Conservation (phyloP, 1,140 invertebrate species). For the Tetramorium alpestre region DNA sequence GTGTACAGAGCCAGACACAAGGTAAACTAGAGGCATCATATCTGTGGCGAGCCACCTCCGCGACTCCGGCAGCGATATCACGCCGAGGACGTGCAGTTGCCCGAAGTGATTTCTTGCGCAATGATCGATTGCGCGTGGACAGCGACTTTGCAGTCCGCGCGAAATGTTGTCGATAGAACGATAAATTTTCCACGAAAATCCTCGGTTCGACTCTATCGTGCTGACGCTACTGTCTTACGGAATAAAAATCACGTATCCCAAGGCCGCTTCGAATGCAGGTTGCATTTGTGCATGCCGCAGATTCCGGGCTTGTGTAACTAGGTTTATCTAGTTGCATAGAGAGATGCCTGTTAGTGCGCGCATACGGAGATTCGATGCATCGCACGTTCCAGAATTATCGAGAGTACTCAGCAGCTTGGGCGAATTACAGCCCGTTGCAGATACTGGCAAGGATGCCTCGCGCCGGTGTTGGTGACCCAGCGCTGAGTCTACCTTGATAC, state of each 20-base stretch:
- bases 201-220: background rate
- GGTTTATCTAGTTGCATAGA: constrained; percentile 76
- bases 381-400: constrained; percentile 80
- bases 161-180: background rate
- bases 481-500: constrained; percentile 42
- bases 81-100: background rate
- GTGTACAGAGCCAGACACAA: constrained; percentile 73
- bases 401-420: constrained; percentile 79
- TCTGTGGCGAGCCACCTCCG: constrained; percentile 50
- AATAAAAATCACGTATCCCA: constrained; percentile 45
- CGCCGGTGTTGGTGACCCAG: constrained; percentile 47
- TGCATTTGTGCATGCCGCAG: constrained; percentile 72
- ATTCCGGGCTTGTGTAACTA: constrained; percentile 76
- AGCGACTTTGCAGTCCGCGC: background rate
- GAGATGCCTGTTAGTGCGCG: constrained; percentile 65
- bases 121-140: background rate
- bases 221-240: background rate
- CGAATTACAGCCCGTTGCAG: constrained; percentile 73
- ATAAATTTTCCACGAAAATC: background rate
- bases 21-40: constrained; percentile 69
- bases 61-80: constrained; percentile 2
- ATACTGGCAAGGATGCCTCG: constrained; percentile 70
- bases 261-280: constrained; percentile 61
- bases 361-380: constrained; percentile 77
- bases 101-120: background rate